phyloP scores from a whole-genome alignment of 2,888 invertebrate species.

The Cremastinae sp. region DNA sequence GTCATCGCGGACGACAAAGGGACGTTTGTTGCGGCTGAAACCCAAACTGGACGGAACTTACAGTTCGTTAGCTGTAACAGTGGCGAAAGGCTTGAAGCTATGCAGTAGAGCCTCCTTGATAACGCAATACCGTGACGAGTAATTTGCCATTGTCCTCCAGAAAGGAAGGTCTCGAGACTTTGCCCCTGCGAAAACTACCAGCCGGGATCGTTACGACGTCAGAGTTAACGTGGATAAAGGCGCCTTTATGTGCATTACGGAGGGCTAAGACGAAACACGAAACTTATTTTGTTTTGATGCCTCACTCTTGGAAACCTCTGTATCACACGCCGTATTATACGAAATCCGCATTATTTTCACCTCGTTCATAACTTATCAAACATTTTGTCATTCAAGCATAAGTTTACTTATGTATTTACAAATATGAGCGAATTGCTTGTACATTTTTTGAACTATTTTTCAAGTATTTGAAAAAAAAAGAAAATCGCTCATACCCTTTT shows the following conservation, averaged over 20 bases:
- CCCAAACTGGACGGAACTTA: slow-evolving; percentile 45
- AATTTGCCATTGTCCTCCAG: too few relatives aligned
- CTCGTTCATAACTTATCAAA: too few relatives aligned
- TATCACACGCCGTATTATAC: neutral
- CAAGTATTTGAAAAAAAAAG: too few relatives aligned
- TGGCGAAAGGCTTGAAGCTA: slow-evolving; percentile 31
- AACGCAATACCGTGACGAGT: slow-evolving; percentile 21
- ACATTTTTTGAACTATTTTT: too few relatives aligned
- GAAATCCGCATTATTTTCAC: too few relatives aligned
- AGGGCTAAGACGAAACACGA: slow-evolving; percentile 13
- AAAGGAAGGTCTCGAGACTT: slow-evolving; percentile 14
- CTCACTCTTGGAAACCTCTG: neutral
- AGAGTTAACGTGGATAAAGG: slow-evolving; percentile 30
- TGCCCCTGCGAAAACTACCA: slow-evolving; percentile 24
- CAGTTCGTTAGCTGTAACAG: slow-evolving; percentile 53
- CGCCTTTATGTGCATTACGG: neutral
- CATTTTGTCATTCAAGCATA: too few relatives aligned
- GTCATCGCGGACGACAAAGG: slow-evolving; percentile 35
- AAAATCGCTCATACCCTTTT: too few relatives aligned
- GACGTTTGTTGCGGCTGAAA: slow-evolving; percentile 53
- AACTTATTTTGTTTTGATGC: slow-evolving; percentile 5
- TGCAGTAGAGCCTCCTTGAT: slow-evolving; percentile 37
- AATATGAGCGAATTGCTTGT: too few relatives aligned
- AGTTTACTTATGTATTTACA: too few relatives aligned
- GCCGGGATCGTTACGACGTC: slow-evolving; percentile 18